These are phyloP conservation scores for Poecile montanus DNA, from an alignment of 2,797 vertebrate genomes.

Conservation along the genomic window DNA sequence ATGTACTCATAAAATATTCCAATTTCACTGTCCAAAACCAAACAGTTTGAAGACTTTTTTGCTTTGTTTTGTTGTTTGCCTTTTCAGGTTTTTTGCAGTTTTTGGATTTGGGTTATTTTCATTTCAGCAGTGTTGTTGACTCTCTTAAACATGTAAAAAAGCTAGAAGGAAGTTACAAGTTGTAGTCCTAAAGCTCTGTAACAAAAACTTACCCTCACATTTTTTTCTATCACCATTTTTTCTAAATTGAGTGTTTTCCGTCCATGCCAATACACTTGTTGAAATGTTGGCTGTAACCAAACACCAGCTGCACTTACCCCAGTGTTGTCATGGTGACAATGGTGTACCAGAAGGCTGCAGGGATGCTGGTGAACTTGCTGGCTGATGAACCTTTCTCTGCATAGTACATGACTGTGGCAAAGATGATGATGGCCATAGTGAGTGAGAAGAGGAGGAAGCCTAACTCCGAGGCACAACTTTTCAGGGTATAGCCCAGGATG, in stretches of 20 bases:
- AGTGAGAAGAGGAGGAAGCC: conserved; percentile 97
- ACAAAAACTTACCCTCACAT: not conserved
- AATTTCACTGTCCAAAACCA: not conserved
- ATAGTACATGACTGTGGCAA: conserved; percentile 97
- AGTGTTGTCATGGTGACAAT: conserved; percentile 99
- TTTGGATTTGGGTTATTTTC: not conserved
- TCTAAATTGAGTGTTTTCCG: not conserved
- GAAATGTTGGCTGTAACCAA: conserved; percentile 37
- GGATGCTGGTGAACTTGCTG: conserved; percentile 98
- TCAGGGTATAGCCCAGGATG: conserved; percentile 93
- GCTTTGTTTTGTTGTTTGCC: not conserved
- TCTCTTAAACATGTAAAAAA: not conserved
- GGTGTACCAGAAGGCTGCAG: conserved; percentile 98
- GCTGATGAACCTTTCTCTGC: conserved; percentile 92
- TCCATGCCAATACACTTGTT: not conserved
- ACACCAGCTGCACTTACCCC: conserved; percentile 84
- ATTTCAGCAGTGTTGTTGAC: not conserved
- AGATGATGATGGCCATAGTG: conserved; percentile 98
- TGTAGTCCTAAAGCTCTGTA: not conserved
- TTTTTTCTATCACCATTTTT: not conserved
- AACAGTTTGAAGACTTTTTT: not conserved
- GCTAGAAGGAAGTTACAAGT: not conserved
- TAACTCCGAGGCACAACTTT: conserved; percentile 94
- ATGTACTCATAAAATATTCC: not conserved
- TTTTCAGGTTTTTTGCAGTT: not conserved